A percentile compares a stretch with the other conserved stretches of the same genome.
Conservation (phyloP, 2,113 vertebrate species). For the Alectura lathami region DNA sequence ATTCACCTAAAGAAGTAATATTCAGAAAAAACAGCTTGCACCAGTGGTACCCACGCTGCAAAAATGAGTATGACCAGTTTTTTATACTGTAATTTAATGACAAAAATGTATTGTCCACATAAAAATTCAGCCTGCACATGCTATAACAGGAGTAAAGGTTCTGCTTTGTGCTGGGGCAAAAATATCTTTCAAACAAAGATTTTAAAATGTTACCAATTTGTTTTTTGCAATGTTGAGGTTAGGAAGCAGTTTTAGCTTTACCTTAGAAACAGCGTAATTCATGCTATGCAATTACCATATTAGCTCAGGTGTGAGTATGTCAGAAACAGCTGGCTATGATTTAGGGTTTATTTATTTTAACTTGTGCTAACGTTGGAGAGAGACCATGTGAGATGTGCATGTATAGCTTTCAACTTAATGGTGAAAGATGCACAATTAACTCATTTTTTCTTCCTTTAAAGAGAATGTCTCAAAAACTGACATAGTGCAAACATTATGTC, state of each 20-base stretch:
- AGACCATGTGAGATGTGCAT: not conserved
- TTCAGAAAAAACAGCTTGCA: not conserved
- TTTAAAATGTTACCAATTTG: slow-evolving; percentile 46
- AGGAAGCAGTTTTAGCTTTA: slow-evolving; percentile 36
- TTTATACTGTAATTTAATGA: slow-evolving; percentile 22
- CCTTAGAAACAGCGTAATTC: slow-evolving; percentile 36
- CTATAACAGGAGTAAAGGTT: slow-evolving; percentile 16
- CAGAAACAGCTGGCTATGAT: not conserved
- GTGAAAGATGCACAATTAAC: not conserved
- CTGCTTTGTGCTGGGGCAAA: not conserved
- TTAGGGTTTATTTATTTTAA: slow-evolving; percentile 16
- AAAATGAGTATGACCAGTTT: slow-evolving; percentile 52
- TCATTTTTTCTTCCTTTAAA: not conserved
- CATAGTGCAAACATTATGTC: not conserved
- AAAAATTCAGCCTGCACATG: slow-evolving; percentile 30
- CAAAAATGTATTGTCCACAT: not conserved
- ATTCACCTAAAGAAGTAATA: slow-evolving; percentile 20
- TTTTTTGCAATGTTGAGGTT: slow-evolving; percentile 51
- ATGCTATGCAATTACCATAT: not conserved
- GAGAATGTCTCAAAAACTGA: not conserved
- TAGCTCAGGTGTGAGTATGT: not conserved
- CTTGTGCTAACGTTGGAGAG: fast-evolving
- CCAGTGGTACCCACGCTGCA: not conserved
- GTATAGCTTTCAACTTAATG: not conserved
- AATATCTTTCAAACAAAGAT: slow-evolving; percentile 29